Percentiles rank a stretch among this genome's conserved stretches.
These are phyloP conservation scores for Spinibarbus caldwelli DNA, from an alignment of 2,797 vertebrate species.

Conservation along the genomic window DNA sequence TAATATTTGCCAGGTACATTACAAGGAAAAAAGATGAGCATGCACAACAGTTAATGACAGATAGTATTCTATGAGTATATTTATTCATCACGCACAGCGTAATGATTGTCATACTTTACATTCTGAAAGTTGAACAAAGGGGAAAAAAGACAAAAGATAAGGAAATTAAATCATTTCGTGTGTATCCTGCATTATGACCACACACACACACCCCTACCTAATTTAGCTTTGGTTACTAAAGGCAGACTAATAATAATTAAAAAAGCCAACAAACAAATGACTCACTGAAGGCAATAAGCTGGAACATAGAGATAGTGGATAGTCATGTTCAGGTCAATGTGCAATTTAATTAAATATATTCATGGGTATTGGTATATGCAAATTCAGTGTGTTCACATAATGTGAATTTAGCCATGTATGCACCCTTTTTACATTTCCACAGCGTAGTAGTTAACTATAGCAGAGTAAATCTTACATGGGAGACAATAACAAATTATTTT, in stretches of 20 bases:
- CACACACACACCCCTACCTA: background rate
- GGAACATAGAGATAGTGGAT: background rate
- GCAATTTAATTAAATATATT: background rate
- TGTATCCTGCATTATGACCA: background rate
- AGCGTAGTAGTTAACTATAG: background rate
- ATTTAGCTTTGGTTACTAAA: background rate
- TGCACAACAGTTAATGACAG: slow-evolving; percentile 86
- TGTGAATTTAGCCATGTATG: background rate
- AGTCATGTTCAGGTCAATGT: background rate
- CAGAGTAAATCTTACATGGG: background rate
- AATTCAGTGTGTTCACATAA: background rate
- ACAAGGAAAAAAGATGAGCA: slow-evolving; percentile 73
- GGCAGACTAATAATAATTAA: background rate
- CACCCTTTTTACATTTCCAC: background rate
- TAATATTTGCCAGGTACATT: slow-evolving; percentile 32
- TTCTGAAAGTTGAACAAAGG: background rate
- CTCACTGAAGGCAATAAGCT: background rate
- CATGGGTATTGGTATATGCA: background rate
- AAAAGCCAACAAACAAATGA: background rate
- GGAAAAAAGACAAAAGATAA: background rate
- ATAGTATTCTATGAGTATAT: slow-evolving; percentile 90
- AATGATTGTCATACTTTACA: slow-evolving; percentile 89
- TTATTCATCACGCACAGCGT: slow-evolving; percentile 98
- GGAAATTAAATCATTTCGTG: background rate
- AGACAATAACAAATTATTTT: background rate